Evolutionary conservation across 2,113 vertebrate species (phyloP).

Genomic region (Antennarius striatus): DNA sequence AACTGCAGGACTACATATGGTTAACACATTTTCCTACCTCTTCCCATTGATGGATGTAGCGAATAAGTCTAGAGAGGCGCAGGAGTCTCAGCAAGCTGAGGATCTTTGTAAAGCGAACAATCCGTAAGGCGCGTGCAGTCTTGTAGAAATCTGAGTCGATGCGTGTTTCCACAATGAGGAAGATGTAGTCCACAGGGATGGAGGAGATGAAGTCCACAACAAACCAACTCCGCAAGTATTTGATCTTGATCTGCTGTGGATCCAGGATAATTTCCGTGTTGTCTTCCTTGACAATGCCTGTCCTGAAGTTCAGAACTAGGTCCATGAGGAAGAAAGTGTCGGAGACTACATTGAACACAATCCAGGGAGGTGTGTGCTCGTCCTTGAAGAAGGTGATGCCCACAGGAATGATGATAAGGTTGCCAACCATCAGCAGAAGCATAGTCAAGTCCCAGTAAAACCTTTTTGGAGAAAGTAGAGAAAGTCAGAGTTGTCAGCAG

Average conservation of each 20-base stretch:
- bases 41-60: constrained; percentile 99
- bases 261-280: constrained; percentile 99
- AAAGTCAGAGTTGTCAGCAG: not conserved
- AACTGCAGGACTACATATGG: not conserved
- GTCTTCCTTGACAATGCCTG: constrained; percentile 98
- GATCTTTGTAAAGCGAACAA: constrained; percentile 98
- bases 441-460: constrained; percentile 99
- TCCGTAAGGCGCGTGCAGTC: constrained; percentile 93
- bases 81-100: constrained; percentile 94
- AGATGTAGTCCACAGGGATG: constrained; percentile 99
- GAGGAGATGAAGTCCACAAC: constrained; percentile 99
- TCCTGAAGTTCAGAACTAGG: constrained; percentile 98
- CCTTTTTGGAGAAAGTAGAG: constrained; percentile 75
- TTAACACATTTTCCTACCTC: constrained; percentile 84
- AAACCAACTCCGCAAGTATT: constrained; percentile 98
- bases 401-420: constrained; percentile 98
- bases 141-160: constrained; percentile 99
- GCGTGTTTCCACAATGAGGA: constrained; percentile 97
- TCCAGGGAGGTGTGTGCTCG: constrained; percentile 97
- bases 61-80: constrained; percentile 94
- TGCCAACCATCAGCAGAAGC: constrained; percentile 98
- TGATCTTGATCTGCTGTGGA: constrained; percentile 96
- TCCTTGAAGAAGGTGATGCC: constrained; percentile 99
- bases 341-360: constrained; percentile 98
- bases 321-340: constrained; percentile 99